These are phyloP conservation scores for Hippoglossus hippoglossus DNA, from an alignment of 2,797 vertebrate genomes.

Conservation along the genomic window DNA sequence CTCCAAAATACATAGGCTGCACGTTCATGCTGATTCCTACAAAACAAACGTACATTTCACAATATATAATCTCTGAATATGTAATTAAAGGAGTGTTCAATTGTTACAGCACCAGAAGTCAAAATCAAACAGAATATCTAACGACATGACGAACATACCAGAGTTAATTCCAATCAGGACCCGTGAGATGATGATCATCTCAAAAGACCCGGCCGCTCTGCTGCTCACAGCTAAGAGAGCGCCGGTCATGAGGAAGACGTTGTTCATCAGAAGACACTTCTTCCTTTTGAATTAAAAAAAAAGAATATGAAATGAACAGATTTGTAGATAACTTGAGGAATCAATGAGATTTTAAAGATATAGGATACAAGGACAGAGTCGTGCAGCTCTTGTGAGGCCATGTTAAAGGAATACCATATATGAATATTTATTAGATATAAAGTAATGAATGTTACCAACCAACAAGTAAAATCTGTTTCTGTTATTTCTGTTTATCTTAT, in stretches of 20 bases:
- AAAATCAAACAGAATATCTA: not conserved
- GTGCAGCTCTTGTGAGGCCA: not conserved
- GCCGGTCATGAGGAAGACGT: constrained; percentile 86
- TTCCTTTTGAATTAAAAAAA: constrained; percentile 80
- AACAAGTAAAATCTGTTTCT: not conserved
- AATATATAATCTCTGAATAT: not conserved
- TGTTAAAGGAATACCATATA: not conserved
- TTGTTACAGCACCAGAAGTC: not conserved
- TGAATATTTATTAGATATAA: not conserved
- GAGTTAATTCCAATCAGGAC: constrained; percentile 90
- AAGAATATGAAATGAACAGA: constrained; percentile 6
- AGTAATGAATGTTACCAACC: not conserved
- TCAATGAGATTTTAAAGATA: not conserved
- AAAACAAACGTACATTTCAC: constrained; percentile 28
- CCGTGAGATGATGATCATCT: constrained; percentile 93
- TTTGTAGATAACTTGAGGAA: not conserved
- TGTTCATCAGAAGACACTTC: constrained; percentile 91
- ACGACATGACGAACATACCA: constrained; percentile 72
- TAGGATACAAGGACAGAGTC: not conserved
- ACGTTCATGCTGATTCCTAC: constrained; percentile 94
- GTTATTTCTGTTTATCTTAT: no score
- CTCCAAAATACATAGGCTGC: constrained; percentile 95
- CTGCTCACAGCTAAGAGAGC: constrained; percentile 87
- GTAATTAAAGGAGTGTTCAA: no score
- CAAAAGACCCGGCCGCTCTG: constrained; percentile 86